Percentiles rank a stretch among this genome's conserved stretches.
Conservation (phyloP, 2,113 vertebrate species). For the Poeciliopsis occidentalis region DNA sequence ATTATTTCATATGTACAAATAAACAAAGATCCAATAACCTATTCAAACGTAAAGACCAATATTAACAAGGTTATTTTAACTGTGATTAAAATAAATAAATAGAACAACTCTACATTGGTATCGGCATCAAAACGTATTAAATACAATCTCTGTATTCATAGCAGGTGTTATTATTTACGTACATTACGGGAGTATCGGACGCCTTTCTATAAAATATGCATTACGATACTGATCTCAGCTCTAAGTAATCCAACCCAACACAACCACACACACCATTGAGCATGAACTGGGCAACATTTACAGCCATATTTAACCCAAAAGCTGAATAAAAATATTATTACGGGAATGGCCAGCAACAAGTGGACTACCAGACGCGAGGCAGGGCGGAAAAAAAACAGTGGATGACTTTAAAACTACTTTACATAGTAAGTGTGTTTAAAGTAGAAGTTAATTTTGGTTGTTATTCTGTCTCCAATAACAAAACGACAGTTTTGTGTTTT, state of each 20-base stretch:
- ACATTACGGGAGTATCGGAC: neutral
- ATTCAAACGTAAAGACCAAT: neutral
- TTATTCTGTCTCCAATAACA: neutral
- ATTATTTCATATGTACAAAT: neutral
- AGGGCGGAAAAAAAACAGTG: conserved; percentile 5
- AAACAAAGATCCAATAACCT: neutral
- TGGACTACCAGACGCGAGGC: conserved; percentile 32
- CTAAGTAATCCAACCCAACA: neutral
- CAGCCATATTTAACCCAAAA: conserved; percentile 4
- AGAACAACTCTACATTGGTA: neutral
- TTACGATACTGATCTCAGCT: neutral
- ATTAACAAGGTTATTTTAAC: neutral
- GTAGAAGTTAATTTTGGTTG: rapidly evolving
- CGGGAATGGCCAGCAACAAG: conserved; percentile 69
- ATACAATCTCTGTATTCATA: neutral
- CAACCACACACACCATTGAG: neutral
- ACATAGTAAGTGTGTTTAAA: neutral
- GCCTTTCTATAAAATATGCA: neutral
- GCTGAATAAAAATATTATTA: conserved; percentile 27
- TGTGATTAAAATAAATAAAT: neutral
- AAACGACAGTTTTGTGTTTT: neutral
- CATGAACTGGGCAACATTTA: neutral
- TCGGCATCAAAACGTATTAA: neutral
- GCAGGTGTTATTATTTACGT: neutral
- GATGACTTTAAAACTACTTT: neutral